A percentile compares a stretch with the other conserved stretches of the same genome.
These are phyloP conservation scores for Aulostomus chinensis DNA, from an alignment of 2,797 vertebrate species.

Conservation along the genomic window DNA sequence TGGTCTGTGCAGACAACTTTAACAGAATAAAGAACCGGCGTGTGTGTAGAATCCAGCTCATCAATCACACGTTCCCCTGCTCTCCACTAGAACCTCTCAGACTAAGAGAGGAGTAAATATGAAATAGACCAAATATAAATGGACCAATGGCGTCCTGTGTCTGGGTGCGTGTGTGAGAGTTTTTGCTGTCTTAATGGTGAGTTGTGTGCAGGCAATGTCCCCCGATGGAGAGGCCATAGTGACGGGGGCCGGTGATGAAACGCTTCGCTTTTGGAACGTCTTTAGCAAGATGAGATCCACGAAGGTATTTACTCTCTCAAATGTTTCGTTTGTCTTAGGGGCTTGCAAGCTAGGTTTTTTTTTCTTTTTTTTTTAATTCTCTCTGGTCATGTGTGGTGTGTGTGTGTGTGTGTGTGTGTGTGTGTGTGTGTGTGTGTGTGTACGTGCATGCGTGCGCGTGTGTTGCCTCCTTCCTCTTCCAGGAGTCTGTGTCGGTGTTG, in stretches of 20 bases:
- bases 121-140: too few relatives aligned
- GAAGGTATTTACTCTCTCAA: conserved; percentile 79
- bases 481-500: conserved; percentile 94
- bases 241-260: conserved; percentile 96
- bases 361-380: neutral
- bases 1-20: too few relatives aligned
- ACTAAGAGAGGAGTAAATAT: neutral
- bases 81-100: neutral
- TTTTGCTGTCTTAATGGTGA: conserved; percentile 16
- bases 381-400: too few relatives aligned
- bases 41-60: too few relatives aligned
- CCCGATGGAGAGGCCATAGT: conserved; percentile 98
- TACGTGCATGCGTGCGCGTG: too few relatives aligned
- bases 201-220: conserved; percentile 90
- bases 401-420: too few relatives aligned
- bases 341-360: neutral
- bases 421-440: too few relatives aligned
- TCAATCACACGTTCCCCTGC: neutral
- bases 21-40: too few relatives aligned
- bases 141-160: too few relatives aligned
- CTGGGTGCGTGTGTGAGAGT: neutral
- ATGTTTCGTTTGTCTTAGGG: neutral
- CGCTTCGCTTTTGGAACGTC: conserved; percentile 97
- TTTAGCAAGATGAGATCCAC: conserved; percentile 99
- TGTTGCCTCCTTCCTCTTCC: conserved; percentile 6